Evolutionary conservation across 2,113 vertebrate species (phyloP), one percentile per base, ranked within the genome.

Genomic region (Tetrao urogallus): DNA sequence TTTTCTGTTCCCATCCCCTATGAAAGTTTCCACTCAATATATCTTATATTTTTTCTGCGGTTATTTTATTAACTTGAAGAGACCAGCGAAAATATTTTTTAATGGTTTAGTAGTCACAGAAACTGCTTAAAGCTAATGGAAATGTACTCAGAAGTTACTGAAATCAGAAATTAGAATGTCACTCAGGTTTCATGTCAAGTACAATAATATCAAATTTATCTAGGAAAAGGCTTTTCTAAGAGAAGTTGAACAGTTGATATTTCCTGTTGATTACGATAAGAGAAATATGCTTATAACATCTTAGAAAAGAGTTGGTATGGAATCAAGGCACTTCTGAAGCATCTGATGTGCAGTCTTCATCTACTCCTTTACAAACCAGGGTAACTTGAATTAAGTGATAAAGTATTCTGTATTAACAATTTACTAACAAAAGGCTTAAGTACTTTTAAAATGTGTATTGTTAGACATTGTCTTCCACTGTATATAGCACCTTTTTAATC

Each of bases 181-280:
- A 63, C 24, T 63, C 61, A 40, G 27, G 21, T 84, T 90, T 94
- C 94, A 93, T 81, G 81, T 89, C 18, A 95, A 90, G 92, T 85
- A 82, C 40, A 66, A 13, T 58, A 74, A 22, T 93, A 90, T 95
- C 70, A 94, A 82, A 89, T 47, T 70, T 47, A 80, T 65, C 70
- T 67, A 71, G 73, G 47, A 96, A 88, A 54, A 92, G 80, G 15
- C 24, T 94, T 84, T 95, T 47, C 86, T 89, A 56, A 94, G 73
- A 82, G 96, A 75, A 89, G 91, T 91, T 77, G 71, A 91, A 70
- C 91, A 94, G 67, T 11, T 95, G 78, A 67, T 87, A 65, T 88
- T 96, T 96, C 93, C 48, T 67, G 67, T 88, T 7, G 4, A 67
- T 86, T 92, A 86, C 75, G 95, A 71, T 78, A 92, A 89, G 52